Evolutionary conservation across 2,888 invertebrate genomes (phyloP), one percentile per base, ranked within the genome.

Genomic region (Campoplex nolae): DNA sequence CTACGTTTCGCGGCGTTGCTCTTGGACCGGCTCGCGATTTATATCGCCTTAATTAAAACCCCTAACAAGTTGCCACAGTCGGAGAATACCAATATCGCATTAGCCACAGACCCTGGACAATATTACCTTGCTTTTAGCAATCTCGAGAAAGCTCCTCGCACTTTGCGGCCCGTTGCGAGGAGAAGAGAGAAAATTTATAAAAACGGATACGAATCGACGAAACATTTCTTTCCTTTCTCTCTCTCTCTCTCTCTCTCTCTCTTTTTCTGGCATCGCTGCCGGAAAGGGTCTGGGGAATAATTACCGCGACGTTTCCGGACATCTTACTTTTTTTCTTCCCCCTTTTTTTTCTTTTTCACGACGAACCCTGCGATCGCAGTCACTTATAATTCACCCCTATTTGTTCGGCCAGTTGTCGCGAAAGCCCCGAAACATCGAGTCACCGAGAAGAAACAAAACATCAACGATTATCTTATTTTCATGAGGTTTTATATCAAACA

Each of bases 31-130:
- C 90, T 90, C 81, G 91, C 92, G 92, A 93, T 93, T 93, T 93
- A 93, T 93, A 93, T 93, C 92, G 93, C 92, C 93, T 93, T 93
- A 93, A 93, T 93, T 93, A 93, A 93, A 93, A 92, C 93, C 93
- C 92, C 92, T 92, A 93, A 93, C 93, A 93, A 93, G 93, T 93
- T 92, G 90, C 92, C 79, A 58, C 93, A 92, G 92, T 92, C 91
- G 90, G 91, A 92, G 93, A 93, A 93, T 93, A 93, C 92, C 93
- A 93, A 93, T 93, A 93, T 93, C 92, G 92, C 93, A 92, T 91
- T 91, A 91, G 89, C 90, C 84, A 83, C 81, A 84, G 84, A 23
- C 74, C 89, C 88, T 88, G 88, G 84, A 88, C 90, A 83, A 90
- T 89, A 90, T 90, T 77, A 83, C 83, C 79, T 85, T 75, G 65